These are phyloP conservation scores for Silurus meridionalis DNA, from an alignment of 2,113 vertebrate genomes.

Conservation along the genomic window DNA sequence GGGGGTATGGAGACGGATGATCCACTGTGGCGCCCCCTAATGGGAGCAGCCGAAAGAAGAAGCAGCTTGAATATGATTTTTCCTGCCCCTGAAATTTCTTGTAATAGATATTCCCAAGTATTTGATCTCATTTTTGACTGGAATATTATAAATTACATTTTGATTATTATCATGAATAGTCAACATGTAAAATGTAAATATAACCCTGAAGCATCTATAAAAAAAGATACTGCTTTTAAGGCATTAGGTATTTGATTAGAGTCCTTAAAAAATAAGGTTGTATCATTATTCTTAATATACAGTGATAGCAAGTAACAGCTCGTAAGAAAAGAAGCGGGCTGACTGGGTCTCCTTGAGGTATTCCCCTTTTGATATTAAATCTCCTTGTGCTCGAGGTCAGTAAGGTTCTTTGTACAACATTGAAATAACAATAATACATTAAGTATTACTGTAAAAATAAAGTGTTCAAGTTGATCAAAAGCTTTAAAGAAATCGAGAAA, in stretches of 20 bases:
- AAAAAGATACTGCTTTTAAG: background rate
- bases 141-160: too few species aligned
- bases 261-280: background rate
- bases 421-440: too few species aligned
- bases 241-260: background rate
- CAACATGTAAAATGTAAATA: conserved; percentile 11
- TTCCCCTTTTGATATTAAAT: background rate
- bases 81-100: background rate
- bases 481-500: background rate
- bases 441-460: too few species aligned
- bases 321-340: too few species aligned
- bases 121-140: background rate
- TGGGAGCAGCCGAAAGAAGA: too few species aligned
- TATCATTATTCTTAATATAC: background rate
- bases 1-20: too few species aligned
- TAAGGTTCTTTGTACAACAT: background rate
- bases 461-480: background rate
- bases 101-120: background rate
- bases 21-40: too few species aligned
- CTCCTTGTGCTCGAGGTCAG: background rate
- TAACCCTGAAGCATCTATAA: background rate
- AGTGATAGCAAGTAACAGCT: background rate
- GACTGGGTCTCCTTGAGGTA: background rate
- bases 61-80: background rate
- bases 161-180: too few species aligned